Percentiles rank a stretch among this genome's conserved stretches.
These are phyloP conservation scores for Harpagifer antarcticus DNA, from an alignment of 2,797 vertebrate species.

Conservation along the genomic window DNA sequence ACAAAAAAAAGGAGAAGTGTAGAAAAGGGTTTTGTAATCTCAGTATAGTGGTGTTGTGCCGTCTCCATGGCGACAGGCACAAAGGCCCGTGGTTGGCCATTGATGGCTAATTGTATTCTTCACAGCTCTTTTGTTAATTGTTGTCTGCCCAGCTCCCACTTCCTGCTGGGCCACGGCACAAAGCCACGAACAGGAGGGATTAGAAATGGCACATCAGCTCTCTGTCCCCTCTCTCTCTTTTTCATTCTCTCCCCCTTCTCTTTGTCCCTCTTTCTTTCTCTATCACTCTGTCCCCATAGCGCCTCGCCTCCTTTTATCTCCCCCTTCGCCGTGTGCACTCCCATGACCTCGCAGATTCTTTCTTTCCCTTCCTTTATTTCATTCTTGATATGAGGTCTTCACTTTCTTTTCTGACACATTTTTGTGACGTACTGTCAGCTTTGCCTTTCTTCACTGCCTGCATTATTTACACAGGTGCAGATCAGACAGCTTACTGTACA, in stretches of 20 bases:
- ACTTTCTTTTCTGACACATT: constrained; percentile 35
- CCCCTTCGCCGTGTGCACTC: constrained; percentile 62
- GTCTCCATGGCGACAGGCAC: constrained; percentile 89
- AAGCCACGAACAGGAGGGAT: constrained; percentile 90
- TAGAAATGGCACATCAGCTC: constrained; percentile 88
- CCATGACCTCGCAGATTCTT: constrained; percentile 59
- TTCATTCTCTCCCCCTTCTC: constrained; percentile 49
- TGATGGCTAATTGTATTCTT: constrained; percentile 93
- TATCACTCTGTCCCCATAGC: constrained; percentile 53
- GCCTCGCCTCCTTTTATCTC: constrained; percentile 73
- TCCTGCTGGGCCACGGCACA: constrained; percentile 90
- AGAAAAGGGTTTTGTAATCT: constrained; percentile 85
- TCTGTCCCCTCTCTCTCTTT: constrained; percentile 66
- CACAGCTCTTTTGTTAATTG: constrained; percentile 93
- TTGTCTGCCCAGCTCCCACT: constrained; percentile 91
- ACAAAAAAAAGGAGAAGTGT: constrained; percentile 67
- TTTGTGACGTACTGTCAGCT: constrained; percentile 1
- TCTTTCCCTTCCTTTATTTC: constrained; percentile 29
- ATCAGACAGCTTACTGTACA: constrained; percentile 15
- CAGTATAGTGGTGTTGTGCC: constrained; percentile 87
- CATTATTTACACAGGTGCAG: constrained; percentile 20
- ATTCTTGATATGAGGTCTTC: constrained; percentile 47
- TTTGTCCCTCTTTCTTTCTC: constrained; percentile 51
- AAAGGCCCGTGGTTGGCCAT: constrained; percentile 90
- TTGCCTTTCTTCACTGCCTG: constrained; percentile 1